Evolutionary conservation across 2,113 vertebrate genomes (phyloP).

Genomic region (Capreolus pygargus): DNA sequence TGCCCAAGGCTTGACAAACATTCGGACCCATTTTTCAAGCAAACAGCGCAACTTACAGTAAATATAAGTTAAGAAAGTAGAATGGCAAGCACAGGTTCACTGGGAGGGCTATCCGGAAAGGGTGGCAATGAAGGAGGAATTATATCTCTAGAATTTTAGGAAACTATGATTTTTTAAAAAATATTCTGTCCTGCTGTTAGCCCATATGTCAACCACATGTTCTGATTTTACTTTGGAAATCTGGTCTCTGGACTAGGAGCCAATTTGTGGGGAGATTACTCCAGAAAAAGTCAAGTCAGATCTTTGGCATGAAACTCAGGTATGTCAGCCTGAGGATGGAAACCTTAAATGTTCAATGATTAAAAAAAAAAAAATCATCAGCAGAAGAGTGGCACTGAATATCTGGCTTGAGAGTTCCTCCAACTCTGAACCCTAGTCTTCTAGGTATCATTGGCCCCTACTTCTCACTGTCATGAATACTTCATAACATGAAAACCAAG

Average conservation of each 20-base stretch:
- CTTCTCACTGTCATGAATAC: not conserved
- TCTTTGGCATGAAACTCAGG: not conserved
- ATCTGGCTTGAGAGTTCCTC: not conserved
- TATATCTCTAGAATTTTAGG: not conserved
- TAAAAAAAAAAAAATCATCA: not conserved
- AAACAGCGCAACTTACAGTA: not conserved
- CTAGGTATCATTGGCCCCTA: accelerated
- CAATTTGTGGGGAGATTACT: not conserved
- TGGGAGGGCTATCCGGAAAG: not conserved
- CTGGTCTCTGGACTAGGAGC: not conserved
- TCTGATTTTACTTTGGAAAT: not conserved
- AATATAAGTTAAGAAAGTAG: not conserved
- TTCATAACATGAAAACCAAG: not conserved
- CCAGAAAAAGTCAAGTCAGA: not conserved
- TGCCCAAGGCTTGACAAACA: not conserved
- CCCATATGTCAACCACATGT: not conserved
- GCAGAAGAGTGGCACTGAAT: not conserved
- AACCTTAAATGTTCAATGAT: not conserved
- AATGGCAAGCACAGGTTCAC: not conserved
- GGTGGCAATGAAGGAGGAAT: not conserved
- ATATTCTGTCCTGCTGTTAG: not conserved
- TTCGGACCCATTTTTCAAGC: not conserved
- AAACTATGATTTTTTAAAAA: not conserved
- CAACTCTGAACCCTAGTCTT: not conserved
- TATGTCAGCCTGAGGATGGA: not conserved